phyloP scores from a whole-genome alignment of 2,113 vertebrate genomes.

The Gracilinanus agilis region DNA sequence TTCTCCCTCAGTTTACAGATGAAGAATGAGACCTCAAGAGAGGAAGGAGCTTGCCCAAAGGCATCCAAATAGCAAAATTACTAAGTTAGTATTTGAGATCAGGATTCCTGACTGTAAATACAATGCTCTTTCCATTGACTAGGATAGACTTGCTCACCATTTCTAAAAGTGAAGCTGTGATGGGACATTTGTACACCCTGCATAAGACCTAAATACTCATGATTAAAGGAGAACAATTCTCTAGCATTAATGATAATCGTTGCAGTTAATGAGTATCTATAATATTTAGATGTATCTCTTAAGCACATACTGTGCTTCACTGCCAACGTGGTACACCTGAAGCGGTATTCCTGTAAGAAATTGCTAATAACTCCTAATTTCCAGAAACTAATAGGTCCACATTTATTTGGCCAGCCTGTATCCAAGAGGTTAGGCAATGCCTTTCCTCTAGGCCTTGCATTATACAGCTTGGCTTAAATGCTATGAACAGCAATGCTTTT shows the following conservation, averaged over 20 bases:
- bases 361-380: not conserved
- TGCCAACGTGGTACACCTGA: not conserved
- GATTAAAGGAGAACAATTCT: not conserved
- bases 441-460: constrained; percentile 15
- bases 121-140: not conserved
- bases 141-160: not conserved
- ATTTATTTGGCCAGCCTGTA: constrained; percentile 30
- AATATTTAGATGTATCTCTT: not conserved
- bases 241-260: not conserved
- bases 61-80: not conserved
- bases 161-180: not conserved
- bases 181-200: not conserved
- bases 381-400: not conserved
- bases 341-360: constrained; percentile 42
- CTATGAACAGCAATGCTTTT: constrained; percentile 46
- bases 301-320: not conserved
- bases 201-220: not conserved
- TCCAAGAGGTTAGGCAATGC: constrained; percentile 29
- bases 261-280: not conserved
- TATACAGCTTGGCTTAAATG: constrained; percentile 35
- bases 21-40: not conserved
- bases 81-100: not conserved
- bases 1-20: not conserved
- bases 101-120: not conserved
- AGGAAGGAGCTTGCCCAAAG: not conserved